Evolutionary conservation across 1,140 invertebrate genomes (phyloP), one percentile per base, ranked within the genome.

Genomic region (Ostrea denselamellosa): DNA sequence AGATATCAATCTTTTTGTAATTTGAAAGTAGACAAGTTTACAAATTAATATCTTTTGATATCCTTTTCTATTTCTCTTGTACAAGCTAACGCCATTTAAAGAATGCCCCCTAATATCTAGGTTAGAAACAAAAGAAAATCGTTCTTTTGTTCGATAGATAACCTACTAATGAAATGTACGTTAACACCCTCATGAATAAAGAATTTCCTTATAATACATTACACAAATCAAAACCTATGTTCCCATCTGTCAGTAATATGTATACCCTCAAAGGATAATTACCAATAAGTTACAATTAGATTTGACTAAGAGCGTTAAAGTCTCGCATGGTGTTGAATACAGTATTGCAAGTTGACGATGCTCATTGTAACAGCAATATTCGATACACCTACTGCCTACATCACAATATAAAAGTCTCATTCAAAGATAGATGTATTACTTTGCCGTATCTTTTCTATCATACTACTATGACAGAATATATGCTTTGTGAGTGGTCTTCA

Each of bases 351-450:
- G 68, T 77, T 77, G 28, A 77, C 28, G 22, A 77, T 34, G 28
- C 25, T 71, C 19, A 28, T 71, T 22, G 28, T 71, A 10, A 12
- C 0, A 71, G 2, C 65, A 12, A 34, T 77, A 25, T 14, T 34
- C 28, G 68, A 77, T 34, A 77, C 68, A 77, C 68, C 68, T 77
- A 77, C 68, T 77, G 68, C 22, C 68, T 28, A 77, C 25, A 14
- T 28, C 68, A 12, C 68, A 17, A 34, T 77, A 77, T 77, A 77
- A 77, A 77, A 25, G 68, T 77, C 68, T 77, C 28, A 34, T 34
- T 77, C 10, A 25, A 77, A 77, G 4, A 77, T 14, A 34, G 68
- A 77, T 34, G 9, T 25, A 28, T 3, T 77, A 77, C 22, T 77
- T 25, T 4, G 68, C 25, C 28, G 68, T 14, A 34, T 14, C 9